Conservation (phyloP, 2,888 invertebrate species). For the Plemyria rubiginata region DNA sequence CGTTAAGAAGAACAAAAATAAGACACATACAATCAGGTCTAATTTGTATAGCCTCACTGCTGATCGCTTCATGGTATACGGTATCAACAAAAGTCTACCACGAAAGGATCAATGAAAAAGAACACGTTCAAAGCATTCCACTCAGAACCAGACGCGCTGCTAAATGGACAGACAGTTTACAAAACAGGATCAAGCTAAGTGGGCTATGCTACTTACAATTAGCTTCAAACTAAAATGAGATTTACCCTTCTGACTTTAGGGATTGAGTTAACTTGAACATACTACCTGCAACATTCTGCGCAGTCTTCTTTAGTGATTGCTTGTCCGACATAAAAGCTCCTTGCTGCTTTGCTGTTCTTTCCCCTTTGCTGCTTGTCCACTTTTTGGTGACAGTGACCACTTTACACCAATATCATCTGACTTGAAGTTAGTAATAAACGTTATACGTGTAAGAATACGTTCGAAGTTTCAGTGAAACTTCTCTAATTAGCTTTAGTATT, state of each 20-base stretch:
- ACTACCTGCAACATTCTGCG: no score
- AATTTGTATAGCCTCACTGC: not conserved
- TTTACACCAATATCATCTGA: no score
- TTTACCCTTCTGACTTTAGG: not conserved
- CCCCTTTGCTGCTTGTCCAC: no score
- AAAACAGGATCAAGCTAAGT: constrained; percentile 4
- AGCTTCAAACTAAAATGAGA: constrained; percentile 1
- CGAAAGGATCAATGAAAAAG: constrained; percentile 8
- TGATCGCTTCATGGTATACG: not conserved
- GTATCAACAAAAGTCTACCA: not conserved
- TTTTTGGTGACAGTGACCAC: no score
- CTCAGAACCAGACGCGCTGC: constrained; percentile 14
- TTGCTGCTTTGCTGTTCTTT: no score
- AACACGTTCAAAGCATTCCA: constrained; percentile 17
- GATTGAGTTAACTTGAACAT: not conserved
- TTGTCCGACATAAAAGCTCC: no score
- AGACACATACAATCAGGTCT: not conserved
- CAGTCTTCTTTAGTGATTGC: no score
- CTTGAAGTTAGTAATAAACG: no score
- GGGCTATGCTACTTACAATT: not conserved
- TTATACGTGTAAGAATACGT: not conserved
- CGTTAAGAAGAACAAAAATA: not conserved
- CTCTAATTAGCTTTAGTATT: not conserved
- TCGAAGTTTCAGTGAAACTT: not conserved
- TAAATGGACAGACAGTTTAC: constrained; percentile 10